A percentile compares a stretch with the other conserved stretches of the same genome.
These are phyloP conservation scores for Ceratoteleas bidentatus DNA, from an alignment of 1,140 invertebrate genomes.

Conservation along the genomic window DNA sequence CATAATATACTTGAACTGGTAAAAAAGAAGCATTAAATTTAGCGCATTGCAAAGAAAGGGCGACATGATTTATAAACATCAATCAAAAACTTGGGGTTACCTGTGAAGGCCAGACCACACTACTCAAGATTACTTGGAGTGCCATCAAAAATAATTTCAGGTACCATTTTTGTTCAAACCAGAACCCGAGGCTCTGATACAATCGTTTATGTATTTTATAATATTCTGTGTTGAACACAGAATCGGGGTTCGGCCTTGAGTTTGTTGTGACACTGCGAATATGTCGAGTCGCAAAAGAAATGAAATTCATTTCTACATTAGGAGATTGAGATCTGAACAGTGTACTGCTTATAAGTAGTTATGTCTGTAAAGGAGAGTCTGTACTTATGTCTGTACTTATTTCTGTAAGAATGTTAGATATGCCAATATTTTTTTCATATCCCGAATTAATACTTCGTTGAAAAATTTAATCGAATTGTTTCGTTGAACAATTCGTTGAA, in stretches of 20 bases:
- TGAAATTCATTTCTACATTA: background rate
- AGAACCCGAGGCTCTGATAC: constrained; percentile 5
- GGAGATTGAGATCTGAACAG: background rate
- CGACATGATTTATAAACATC: background rate
- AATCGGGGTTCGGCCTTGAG: background rate
- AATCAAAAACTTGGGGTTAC: constrained; percentile 6
- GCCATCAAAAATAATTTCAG: constrained; percentile 1
- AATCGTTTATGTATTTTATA: constrained; percentile 5
- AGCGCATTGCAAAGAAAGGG: too few relatives aligned
- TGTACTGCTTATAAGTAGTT: background rate
- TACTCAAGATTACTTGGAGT: background rate
- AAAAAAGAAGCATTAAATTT: background rate
- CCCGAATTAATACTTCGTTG: too few relatives aligned
- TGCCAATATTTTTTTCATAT: background rate
- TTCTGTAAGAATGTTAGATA: too few relatives aligned
- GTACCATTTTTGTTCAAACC: constrained; percentile 23
- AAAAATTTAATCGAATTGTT: too few relatives aligned
- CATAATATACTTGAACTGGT: constrained; percentile 17
- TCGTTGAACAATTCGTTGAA: too few relatives aligned
- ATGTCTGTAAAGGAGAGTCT: background rate
- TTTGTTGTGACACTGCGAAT: background rate
- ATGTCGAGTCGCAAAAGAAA: background rate
- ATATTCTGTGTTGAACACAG: constrained; percentile 7
- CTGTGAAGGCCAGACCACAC: constrained; percentile 13
- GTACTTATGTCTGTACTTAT: too few relatives aligned